These are phyloP conservation scores for Morus bassanus DNA, from an alignment of 2,797 vertebrate species.

Conservation along the genomic window DNA sequence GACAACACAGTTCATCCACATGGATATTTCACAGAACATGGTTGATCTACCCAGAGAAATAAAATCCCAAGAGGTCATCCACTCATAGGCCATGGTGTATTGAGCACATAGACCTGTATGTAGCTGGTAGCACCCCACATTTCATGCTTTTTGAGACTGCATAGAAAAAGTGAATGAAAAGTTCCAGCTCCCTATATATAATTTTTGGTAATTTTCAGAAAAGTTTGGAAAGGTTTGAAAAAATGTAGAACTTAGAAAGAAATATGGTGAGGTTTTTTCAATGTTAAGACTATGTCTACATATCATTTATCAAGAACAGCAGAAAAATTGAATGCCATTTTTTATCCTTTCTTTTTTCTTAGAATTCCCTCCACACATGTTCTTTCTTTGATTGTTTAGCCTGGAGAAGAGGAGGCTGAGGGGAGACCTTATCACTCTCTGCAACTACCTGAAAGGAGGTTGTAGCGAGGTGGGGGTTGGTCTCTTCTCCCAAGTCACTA, in stretches of 20 bases:
- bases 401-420: too few relatives aligned
- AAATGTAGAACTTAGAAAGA: not conserved
- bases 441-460: too few relatives aligned
- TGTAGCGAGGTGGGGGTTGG: too few relatives aligned
- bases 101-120: too few relatives aligned
- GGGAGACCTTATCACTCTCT: too few relatives aligned
- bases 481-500: too few relatives aligned
- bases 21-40: not conserved
- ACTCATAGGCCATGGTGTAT: too few relatives aligned
- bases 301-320: not conserved
- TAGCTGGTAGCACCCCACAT: not conserved
- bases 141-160: not conserved
- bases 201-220: not conserved
- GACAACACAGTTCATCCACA: not conserved
- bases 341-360: not conserved
- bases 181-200: not conserved
- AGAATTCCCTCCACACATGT: not conserved
- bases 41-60: not conserved
- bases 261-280: fast-evolving
- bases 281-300: not conserved
- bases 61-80: not conserved
- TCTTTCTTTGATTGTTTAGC: not conserved
- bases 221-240: not conserved
- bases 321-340: fast-evolving
- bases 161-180: not conserved